Evolutionary conservation across 1,140 invertebrate species (phyloP), one percentile per base, ranked within the genome.

Genomic region (Zophobas atratus): DNA sequence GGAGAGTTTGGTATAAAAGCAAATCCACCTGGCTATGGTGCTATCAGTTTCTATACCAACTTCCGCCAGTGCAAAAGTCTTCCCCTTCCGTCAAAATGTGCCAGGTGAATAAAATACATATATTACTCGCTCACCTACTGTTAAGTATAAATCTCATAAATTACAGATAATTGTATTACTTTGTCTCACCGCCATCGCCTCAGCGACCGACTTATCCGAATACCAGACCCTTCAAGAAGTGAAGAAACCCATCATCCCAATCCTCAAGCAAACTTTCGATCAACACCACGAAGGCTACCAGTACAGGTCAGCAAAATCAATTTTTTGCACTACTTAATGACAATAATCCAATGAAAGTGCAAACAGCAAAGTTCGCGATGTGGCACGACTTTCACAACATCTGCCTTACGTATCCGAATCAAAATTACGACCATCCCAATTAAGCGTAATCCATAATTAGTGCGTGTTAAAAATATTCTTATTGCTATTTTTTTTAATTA

Each of bases 191-290:
- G 39, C 39, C 38, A 3, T 43, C 2, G 35, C 60, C 6, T 8
- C 39, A 20, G 8, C 60, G 6, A 41, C 60, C 39, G 60, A 67
- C 2, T 20, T 67, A 1, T 33, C 60, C 0, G 71, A 73, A 2
- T 55, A 73, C 49, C 71, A 51, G 0, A 4, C 49, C 2, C 4
- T 51, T 2, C 49, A 73, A 53, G 71, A 73, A 35, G 39, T 32
- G 8, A 81, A 75, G 38, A 75, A 81, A 53, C 63, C 70, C 1
- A 76, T 81, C 55, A 72, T 82, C 35, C 82, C 81, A 6, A 83
- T 83, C 36, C n/a, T 83, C 2, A 81, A 83, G 51, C 78, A 81
- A 53, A 71, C 72, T 34, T 82, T 81, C 55, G 79, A 82, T 36
- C 78, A 79, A 55, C n/a, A 80, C 51, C 75, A 81, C 51, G 71